Base-by-base conservation (phyloP, 1,140 invertebrate genomes). In the Ruditapes philippinarum region DNA sequence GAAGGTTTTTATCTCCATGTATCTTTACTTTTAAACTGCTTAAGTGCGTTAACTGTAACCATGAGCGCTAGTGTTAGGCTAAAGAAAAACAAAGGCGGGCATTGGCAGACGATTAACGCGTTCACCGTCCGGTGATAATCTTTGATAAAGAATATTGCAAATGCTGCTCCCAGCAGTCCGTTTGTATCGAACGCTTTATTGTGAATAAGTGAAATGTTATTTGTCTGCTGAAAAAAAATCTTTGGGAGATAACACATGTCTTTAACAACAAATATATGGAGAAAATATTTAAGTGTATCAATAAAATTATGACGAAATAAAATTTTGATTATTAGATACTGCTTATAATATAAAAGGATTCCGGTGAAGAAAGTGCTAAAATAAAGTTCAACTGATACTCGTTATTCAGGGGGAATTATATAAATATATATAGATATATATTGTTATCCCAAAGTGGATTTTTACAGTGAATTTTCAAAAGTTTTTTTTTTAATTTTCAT, bases 71-170 rank as follows among this genome's bases (percentile, higher is more conserved):
- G 81, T 57, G 82, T 84, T 73, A 49, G 82, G 42, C 25, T 54
- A 54, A 54, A 78, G 45, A 49, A 84, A 82, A 84, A 84, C 82
- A 84, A 73, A 84, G 82, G 82, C 82, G 82, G 82, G 82, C 74
- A 84, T 84, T 84, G 31, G 62, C 40, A 70, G 82, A 84, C 82
- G 82, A 84, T 74, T 84, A 84, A 42, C 60, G 25, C 82, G 54
- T 84, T 49, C 49, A 45, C 36, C 28, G 49, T 54, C 74, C 45
- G 42, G 45, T 33, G 74, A 49, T 78, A 54, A 78, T 78, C 45
- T 33, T 9, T 31, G 74, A 49, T 78, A 78, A 36, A 45, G 28
- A 78, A 78, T 78, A 70, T 38, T 40, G 65, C 65, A 25, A 38
- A 70, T 40, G 36, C 33, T 5, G 14, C 14, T 33, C 65, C 33